Evolutionary conservation across 2,888 invertebrate species (phyloP), one percentile per base, ranked within the genome.

Genomic region (Marasmarcha lunaedactyla): DNA sequence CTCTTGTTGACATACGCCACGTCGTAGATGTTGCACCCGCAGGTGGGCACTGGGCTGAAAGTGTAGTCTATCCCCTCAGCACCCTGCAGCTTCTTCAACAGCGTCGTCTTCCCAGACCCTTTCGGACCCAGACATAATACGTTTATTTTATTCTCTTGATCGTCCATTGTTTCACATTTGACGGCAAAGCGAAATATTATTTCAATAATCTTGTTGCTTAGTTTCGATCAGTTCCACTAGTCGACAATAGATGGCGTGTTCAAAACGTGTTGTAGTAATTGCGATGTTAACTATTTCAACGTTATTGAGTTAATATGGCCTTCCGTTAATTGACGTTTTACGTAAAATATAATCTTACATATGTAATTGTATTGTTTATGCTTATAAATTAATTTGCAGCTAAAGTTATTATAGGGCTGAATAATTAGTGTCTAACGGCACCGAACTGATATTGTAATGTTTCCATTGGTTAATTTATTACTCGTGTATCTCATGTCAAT

Each of bases 21-120:
- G 33, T 87, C 88, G 52, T 89, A 90, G 43, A 94, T 87, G 63
- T 92, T 91, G 1, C 92, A 90, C 1, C 94, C 94, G 27, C 91
- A 87, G 0, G 94, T 94, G 5, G 92, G 89, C 33, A 93, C 91
- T 0, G 93, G 91, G 39, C 90, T 90, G 37, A 90, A 89, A 0
- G 93, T 93, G 38, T 87, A 87, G 57, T 94, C 92, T 33, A 93
- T 89, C 0, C 86, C 85, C 45, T 89, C 88, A 0, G 83, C 79
- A 40, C 89, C 87, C 64, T 92, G 90, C 0, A 94, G 71, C 45
- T 89, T 89, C 64, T 90, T 91, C 43, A 94, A 61, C 13, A 94
- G 69, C 15, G 93, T 86, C 0, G 93, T 93, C 84, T 94, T 94
- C 0, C 94, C 94, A 0, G 93, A 90, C 26, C 91, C 89, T 44